A percentile compares a stretch with the other conserved stretches of the same genome.
Conservation (phyloP, 2,113 vertebrate species). For the zebrafish (Danio rerio) region DNA sequence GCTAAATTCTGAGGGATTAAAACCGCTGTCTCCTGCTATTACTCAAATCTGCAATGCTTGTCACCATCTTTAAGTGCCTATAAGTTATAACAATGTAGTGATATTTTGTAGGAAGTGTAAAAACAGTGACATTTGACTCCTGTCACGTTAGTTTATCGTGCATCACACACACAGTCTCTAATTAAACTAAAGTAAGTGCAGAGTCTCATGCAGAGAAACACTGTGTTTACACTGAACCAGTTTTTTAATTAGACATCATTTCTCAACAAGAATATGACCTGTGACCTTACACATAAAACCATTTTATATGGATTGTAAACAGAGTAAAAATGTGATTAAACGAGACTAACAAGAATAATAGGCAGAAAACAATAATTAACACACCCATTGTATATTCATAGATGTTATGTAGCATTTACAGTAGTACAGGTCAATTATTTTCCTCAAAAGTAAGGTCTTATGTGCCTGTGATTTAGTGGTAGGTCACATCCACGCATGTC, state of each 20-base stretch:
- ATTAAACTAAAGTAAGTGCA: not conserved
- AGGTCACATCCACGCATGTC: not conserved
- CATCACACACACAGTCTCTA: not conserved
- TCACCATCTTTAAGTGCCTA: constrained; percentile 4
- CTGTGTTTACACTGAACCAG: not conserved
- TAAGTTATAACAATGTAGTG: not conserved
- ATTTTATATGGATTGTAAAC: not conserved
- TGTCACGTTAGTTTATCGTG: not conserved
- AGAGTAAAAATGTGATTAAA: not conserved
- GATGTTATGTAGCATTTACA: too few relatives aligned
- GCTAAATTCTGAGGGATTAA: not conserved
- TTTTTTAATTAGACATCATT: not conserved
- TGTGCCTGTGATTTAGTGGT: not conserved
- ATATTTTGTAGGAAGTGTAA: not conserved
- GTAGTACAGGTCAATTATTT: too few relatives aligned
- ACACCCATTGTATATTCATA: too few relatives aligned
- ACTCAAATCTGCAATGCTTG: not conserved
- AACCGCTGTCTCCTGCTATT: not conserved
- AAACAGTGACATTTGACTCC: constrained; percentile 6
- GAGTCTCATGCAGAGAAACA: not conserved
- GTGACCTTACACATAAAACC: not conserved
- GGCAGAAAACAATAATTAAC: too few relatives aligned
- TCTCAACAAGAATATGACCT: constrained; percentile 1
- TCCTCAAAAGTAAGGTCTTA: too few relatives aligned
- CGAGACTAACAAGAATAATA: too few relatives aligned